These are phyloP conservation scores for Coboldia fuscipes DNA, from an alignment of 1,140 invertebrate species.

Conservation along the genomic window DNA sequence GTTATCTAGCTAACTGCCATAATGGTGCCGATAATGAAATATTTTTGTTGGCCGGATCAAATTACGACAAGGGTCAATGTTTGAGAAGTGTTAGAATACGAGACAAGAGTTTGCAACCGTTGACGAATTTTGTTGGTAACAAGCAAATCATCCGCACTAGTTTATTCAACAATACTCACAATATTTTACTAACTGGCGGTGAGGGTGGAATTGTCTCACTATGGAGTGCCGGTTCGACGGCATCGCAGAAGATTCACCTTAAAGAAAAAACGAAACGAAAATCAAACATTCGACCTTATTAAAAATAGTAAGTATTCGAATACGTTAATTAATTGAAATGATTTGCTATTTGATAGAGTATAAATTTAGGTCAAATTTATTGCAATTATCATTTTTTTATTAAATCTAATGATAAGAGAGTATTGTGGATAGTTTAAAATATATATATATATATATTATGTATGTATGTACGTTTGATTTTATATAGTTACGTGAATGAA, in stretches of 20 bases:
- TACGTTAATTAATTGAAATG: too few species aligned
- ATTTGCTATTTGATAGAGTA: too few species aligned
- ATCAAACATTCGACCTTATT: slow-evolving; percentile 13
- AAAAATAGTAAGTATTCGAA: too few species aligned
- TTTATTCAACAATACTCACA: slow-evolving; percentile 31
- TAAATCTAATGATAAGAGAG: too few species aligned
- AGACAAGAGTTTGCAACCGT: slow-evolving; percentile 26
- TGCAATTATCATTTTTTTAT: too few species aligned
- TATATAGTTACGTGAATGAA: too few species aligned
- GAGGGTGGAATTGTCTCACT: slow-evolving; percentile 37
- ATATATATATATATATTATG: too few species aligned
- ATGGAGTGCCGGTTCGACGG: slow-evolving; percentile 23
- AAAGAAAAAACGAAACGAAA: slow-evolving; percentile 10
- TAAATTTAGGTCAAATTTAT: too few species aligned
- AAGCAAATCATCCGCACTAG: slow-evolving; percentile 42
- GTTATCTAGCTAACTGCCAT: slow-evolving; percentile 39
- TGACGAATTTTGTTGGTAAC: slow-evolving; percentile 31
- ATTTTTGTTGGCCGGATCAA: slow-evolving; percentile 37
- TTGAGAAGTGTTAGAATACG: slow-evolving; percentile 30
- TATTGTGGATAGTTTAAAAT: too few species aligned
- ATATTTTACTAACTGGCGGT: slow-evolving; percentile 36
- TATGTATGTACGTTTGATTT: too few species aligned
- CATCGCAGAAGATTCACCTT: slow-evolving; percentile 2
- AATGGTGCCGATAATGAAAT: slow-evolving; percentile 18
- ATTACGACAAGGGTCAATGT: slow-evolving; percentile 27